These are phyloP conservation scores for Drosophila austrosaltans DNA, from an alignment of 2,888 invertebrate genomes.

Conservation along the genomic window DNA sequence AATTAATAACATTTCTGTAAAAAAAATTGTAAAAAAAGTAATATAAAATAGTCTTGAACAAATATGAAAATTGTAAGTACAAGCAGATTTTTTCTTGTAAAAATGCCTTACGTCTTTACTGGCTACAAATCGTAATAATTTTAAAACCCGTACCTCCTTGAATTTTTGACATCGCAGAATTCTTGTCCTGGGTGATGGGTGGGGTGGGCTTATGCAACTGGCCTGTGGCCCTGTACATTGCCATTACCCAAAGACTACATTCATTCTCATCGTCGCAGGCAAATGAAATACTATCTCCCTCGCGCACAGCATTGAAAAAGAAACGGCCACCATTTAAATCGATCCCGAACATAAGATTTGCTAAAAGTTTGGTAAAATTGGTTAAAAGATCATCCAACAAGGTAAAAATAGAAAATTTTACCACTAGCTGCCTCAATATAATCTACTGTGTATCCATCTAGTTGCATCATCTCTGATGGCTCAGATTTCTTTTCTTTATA, in stretches of 20 bases:
- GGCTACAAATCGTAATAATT: conserved; percentile 3
- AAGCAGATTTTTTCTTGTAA: not conserved
- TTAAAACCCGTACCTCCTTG: conserved; percentile 87
- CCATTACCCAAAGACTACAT: conserved; percentile 99
- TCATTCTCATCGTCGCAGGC: conserved; percentile 99
- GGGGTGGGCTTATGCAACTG: conserved; percentile 99
- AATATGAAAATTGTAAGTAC: too few relatives aligned
- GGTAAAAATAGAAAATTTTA: conserved; percentile 79
- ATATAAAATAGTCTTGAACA: too few relatives aligned
- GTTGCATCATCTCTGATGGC: conserved; percentile 99
- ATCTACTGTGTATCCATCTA: conserved; percentile 99
- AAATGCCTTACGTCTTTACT: not conserved
- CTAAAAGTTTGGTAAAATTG: conserved; percentile 82
- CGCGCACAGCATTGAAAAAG: conserved; percentile 99
- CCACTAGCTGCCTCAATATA: conserved; percentile 98
- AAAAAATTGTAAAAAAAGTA: too few relatives aligned
- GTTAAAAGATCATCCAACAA: not conserved
- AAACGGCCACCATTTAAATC: conserved; percentile 96
- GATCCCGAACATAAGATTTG: conserved; percentile 96
- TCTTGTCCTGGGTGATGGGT: conserved; percentile 93
- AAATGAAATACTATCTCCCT: conserved; percentile 98
- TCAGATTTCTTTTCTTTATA: conserved; percentile 99
- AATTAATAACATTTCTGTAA: too few relatives aligned
- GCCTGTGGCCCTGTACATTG: conserved; percentile 99
- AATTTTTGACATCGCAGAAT: conserved; percentile 92